Base-by-base conservation (phyloP, 2,888 invertebrate species). In the Tolmerus cingulatus region DNA sequence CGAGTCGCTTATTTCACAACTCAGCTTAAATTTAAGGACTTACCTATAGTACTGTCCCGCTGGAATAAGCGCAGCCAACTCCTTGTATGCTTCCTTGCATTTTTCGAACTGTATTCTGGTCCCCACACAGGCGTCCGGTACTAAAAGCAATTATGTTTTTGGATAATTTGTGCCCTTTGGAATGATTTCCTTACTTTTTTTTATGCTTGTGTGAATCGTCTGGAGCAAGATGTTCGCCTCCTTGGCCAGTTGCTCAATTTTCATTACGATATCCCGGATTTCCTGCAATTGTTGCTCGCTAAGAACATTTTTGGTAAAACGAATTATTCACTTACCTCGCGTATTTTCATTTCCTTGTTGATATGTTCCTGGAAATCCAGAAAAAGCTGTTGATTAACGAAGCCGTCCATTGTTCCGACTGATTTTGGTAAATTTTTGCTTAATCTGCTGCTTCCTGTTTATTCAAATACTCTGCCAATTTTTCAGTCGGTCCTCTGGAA, bases 161-260 rank as follows among this genome's bases (percentile, higher is more conserved):
- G 14, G 19, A 84, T 4, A 7, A 55, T 23, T 74, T 27, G 4
- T 74, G 74, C n/a, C 34, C 30, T 74, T 5, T 9, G 51, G 0
- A 55, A 34, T 40, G n/a, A 19, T 30, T 8, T 8, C 27, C 30
- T 94, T 93, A 96, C 97, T 95, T 91, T 95, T 95, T 89, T 94
- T 94, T 87, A 95, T 93, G 89, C 94, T 94, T 89, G 96, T 95
- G 90, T 98, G 98, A 89, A 98, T 97, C 30, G 96, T 94, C 93
- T 98, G 97, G 43, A 98, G 93, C 27, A 95, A 93, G 34, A 96
- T 96, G n/a, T 95, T 93, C 40, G 97, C 96, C 92, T 97, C 96
- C 87, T 97, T 94, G 0, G 96, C 95, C 88, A 94, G 93, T 90
- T 96, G 96, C 90, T 98, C 97, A 77, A 97, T 94, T 90, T 97